phyloP scores from a whole-genome alignment of 2,888 invertebrate species.

The Drosophila kuntzei region DNA sequence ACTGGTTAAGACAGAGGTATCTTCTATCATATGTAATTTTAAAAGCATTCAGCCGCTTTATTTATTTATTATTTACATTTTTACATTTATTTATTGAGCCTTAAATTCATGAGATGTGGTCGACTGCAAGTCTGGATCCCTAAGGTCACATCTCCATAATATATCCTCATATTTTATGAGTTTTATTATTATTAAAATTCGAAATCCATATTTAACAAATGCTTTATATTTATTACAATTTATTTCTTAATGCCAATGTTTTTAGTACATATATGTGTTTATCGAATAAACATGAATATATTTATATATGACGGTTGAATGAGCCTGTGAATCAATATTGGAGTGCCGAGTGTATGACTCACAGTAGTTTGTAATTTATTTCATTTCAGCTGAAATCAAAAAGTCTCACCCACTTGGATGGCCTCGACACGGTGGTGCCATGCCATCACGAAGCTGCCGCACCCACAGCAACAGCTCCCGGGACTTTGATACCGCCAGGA shows the following conservation, averaged over 20 bases:
- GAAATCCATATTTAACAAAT: too few relatives aligned
- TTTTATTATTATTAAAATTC: not conserved
- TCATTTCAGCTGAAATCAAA: constrained; percentile 89
- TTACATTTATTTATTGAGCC: not conserved
- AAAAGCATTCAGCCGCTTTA: not conserved
- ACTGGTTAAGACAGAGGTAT: too few relatives aligned
- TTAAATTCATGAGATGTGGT: not conserved
- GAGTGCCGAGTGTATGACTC: constrained; percentile 17
- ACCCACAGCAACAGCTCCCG: constrained; percentile 32
- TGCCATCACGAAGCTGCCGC: constrained; percentile 78
- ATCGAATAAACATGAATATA: constrained; percentile 1
- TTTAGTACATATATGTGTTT: not conserved
- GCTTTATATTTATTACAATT: constrained; percentile 1
- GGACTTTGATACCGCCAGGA: constrained; percentile 33
- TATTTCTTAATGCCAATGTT: constrained; percentile 5
- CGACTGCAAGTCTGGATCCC: not conserved
- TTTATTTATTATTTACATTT: not conserved
- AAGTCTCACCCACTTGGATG: constrained; percentile 90
- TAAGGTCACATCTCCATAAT: not conserved
- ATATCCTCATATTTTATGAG: not conserved
- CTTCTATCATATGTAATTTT: too few relatives aligned
- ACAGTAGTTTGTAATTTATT: constrained; percentile 38
- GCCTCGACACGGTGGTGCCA: constrained; percentile 87
- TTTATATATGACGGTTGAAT: constrained; percentile 7
- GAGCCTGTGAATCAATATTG: constrained; percentile 18